A percentile compares a stretch with the other conserved stretches of the same genome.
Conservation (phyloP, 1,140 invertebrate species). For the Cherax destructor region DNA sequence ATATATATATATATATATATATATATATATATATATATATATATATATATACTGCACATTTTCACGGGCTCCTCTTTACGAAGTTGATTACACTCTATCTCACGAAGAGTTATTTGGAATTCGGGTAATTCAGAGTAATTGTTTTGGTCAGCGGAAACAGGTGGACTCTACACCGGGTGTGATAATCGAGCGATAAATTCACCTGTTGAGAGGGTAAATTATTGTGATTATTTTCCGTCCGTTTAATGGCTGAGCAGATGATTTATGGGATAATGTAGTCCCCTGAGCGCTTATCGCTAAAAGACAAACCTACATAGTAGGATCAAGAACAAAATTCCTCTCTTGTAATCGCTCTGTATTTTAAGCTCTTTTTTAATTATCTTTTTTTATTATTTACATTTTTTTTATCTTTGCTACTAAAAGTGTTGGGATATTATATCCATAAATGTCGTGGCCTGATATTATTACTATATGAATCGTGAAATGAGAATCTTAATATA, state of each 20-base stretch:
- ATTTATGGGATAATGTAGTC: not conserved
- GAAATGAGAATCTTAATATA: no score
- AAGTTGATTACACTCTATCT: conserved; percentile 44
- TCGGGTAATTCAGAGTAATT: conserved; percentile 44
- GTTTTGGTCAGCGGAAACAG: conserved; percentile 22
- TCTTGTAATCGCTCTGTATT: no score
- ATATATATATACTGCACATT: not conserved
- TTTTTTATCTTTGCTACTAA: no score
- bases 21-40: not conserved
- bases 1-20: no score
- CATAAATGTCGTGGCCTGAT: no score
- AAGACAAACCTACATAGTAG: not conserved
- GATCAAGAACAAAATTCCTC: no score
- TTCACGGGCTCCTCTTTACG: conserved; percentile 14
- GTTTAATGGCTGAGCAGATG: conserved; percentile 34
- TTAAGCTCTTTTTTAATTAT: no score
- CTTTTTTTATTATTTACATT: no score
- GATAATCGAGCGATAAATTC: conserved; percentile 35
- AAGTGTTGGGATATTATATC: no score
- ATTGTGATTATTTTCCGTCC: conserved; percentile 19
- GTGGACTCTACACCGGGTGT: conserved; percentile 5
- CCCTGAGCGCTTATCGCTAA: no score
- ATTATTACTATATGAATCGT: no score
- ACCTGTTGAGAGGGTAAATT: conserved; percentile 35
- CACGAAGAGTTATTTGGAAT: conserved; percentile 51